Base-by-base conservation (phyloP, 1,140 invertebrate genomes). In the Aleiodes sp. region DNA sequence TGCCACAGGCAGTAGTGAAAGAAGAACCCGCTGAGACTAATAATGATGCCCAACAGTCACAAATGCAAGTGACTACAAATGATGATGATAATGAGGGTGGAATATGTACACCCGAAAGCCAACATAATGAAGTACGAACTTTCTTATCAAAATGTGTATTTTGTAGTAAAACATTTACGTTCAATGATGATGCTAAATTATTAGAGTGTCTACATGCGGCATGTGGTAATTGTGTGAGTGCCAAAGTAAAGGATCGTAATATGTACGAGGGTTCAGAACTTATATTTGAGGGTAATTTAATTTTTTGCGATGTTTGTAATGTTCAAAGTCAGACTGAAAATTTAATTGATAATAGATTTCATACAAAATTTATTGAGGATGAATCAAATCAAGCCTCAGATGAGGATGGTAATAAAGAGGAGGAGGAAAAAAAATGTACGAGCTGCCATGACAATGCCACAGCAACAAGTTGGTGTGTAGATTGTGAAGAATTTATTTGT, bases 401-500 rank as follows among this genome's bases (percentile, higher is more conserved):
- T 71, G 70, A 87, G 77, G 84, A 86, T 75, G 70, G 60, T 16
- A 72, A 73, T 2, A 74, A 83, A 71, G 76, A 78, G 4, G 84
- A 87, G 59, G 86, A 88, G 26, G 91, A 92, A 65, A 89, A 92
- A 75, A 91, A 91, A 77, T 96, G 95, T 84, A 95, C 91, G 70
- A 95, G 92, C 76, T 96, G 95, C 84, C 92, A 92, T 67, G 95
- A 96, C 76, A 91, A 93, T 74, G 91, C 92, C 59, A 87, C 89
- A 10, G 94, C 94, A 35, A 92, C 93, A 21, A 94, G 92, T 76
- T 96, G 92, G 89, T 97, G 96, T 84, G 89, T 92, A 0, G 94
- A 96, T 78, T 97, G 96, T 82, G 90, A 92, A 1, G 95, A 96
- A 83, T 96, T 93, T 86, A 94, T 97, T 65, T 97, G 95, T 86